Percentiles rank a stretch among this genome's conserved stretches.
Evolutionary conservation across 2,888 invertebrate genomes (phyloP).

Genomic region (Plutella xylostella): DNA sequence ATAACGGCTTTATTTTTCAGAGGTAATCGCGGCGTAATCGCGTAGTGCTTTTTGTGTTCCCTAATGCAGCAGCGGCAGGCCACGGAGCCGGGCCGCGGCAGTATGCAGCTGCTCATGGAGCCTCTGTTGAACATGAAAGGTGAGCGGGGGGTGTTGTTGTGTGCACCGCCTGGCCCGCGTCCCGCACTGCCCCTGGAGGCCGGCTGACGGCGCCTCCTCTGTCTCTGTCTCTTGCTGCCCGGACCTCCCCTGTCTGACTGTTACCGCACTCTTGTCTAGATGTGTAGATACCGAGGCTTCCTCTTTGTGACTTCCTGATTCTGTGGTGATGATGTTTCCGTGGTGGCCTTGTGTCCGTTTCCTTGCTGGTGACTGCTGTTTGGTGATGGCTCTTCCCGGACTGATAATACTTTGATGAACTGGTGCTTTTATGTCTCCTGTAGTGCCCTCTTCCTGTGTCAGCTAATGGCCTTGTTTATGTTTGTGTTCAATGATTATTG

Average conservation of each 20-base stretch:
- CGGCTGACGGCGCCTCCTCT: neutral
- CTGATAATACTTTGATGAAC: neutral
- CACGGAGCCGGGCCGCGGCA: constrained; percentile 22
- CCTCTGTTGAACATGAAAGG: constrained; percentile 52
- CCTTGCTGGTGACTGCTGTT: neutral
- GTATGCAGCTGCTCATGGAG: constrained; percentile 29
- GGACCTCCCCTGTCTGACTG: constrained; percentile 1
- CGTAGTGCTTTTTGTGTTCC: constrained; percentile 60
- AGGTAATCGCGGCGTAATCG: constrained; percentile 42
- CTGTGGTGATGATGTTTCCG: neutral
- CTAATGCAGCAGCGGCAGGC: constrained; percentile 49
- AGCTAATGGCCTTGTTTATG: neutral
- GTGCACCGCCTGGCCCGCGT: too few species aligned
- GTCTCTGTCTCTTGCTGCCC: neutral
- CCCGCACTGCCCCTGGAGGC: neutral
- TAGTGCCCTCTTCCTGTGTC: neutral
- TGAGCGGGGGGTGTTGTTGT: constrained; percentile 33
- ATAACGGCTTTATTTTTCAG: constrained; percentile 64
- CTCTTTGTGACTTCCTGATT: neutral
- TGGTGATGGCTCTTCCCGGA: too few species aligned
- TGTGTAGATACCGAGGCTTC: neutral
- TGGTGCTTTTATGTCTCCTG: neutral
- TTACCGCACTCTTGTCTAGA: neutral
- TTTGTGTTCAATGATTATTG: neutral
- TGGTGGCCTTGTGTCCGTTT: too few species aligned